These are phyloP conservation scores for Dipodomys merriami DNA, from an alignment of 2,113 vertebrate genomes.

Conservation along the genomic window DNA sequence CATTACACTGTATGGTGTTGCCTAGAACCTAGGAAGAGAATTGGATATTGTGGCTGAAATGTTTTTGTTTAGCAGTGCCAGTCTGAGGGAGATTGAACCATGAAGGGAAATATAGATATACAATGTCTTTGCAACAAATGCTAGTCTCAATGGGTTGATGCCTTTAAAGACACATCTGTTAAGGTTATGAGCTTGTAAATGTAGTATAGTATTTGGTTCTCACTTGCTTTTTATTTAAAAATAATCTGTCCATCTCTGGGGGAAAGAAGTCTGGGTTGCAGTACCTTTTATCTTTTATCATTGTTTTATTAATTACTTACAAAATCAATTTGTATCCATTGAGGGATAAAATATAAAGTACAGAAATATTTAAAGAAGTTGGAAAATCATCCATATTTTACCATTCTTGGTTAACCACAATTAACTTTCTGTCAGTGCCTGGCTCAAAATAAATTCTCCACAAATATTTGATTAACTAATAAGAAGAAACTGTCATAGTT, in stretches of 20 bases:
- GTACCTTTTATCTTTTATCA: neutral
- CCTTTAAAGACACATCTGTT: constrained; percentile 58
- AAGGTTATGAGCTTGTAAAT: constrained; percentile 18
- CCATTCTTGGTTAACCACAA: neutral
- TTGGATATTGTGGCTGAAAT: constrained; percentile 5
- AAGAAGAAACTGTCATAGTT: neutral
- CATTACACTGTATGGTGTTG: neutral
- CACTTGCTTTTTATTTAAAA: constrained; percentile 30
- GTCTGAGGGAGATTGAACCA: constrained; percentile 1
- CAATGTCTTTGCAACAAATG: neutral
- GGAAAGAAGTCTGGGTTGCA: neutral
- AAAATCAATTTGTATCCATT: constrained; percentile 49
- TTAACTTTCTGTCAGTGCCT: constrained; percentile 27
- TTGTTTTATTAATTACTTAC: constrained; percentile 39
- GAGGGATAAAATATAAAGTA: constrained; percentile 35
- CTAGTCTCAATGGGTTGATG: neutral
- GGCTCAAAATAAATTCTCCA: constrained; percentile 2
- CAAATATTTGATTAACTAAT: constrained; percentile 22
- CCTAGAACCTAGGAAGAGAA: constrained; percentile 1
- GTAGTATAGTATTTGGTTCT: constrained; percentile 26
- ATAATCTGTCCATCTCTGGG: constrained; percentile 26
- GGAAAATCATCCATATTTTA: constrained; percentile 30
- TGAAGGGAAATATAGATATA: neutral
- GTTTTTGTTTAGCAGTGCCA: constrained; percentile 42
- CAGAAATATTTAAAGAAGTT: constrained; percentile 34